Percentiles rank a stretch among this genome's conserved stretches.
Conservation (phyloP, 2,797 vertebrate species). For the Clamator glandarius region DNA sequence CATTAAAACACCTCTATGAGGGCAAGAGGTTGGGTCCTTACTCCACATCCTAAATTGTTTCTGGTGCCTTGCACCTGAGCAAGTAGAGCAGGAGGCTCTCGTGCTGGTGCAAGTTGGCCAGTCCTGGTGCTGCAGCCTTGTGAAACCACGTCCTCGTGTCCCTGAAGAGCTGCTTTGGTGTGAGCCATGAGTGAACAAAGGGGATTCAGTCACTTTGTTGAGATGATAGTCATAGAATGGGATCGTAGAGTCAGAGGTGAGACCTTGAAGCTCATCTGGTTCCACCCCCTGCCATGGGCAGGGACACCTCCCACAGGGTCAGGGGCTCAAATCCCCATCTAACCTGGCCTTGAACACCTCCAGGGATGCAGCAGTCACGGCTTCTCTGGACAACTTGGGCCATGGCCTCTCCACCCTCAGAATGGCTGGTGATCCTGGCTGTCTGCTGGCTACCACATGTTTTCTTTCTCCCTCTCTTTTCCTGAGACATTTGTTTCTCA, state of each 20-base stretch:
- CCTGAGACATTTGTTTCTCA: too few relatives aligned
- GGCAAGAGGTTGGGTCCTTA: not conserved
- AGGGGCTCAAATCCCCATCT: too few relatives aligned
- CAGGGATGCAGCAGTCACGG: too few relatives aligned
- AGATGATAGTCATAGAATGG: not conserved
- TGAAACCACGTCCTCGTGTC: not conserved
- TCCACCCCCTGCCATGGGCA: too few relatives aligned
- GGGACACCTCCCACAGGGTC: too few relatives aligned
- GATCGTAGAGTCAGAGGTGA: too few relatives aligned
- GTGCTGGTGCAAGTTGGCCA: accelerated
- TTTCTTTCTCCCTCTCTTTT: not conserved
- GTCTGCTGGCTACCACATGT: not conserved
- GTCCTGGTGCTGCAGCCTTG: accelerated
- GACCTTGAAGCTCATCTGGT: too few relatives aligned
- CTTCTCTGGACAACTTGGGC: too few relatives aligned
- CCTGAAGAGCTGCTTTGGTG: not conserved
- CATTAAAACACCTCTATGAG: not conserved
- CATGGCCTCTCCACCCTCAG: too few relatives aligned
- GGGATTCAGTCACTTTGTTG: accelerated
- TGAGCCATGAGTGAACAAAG: accelerated
- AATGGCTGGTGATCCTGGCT: not conserved
- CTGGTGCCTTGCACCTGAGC: accelerated
- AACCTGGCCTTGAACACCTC: too few relatives aligned
- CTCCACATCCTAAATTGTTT: not conserved
- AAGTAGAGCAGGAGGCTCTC: not conserved